Percentiles rank a stretch among this genome's conserved stretches.
These are phyloP conservation scores for Geodia barretti DNA, from an alignment of 37 sponge, comb jelly and placozoan species.

Conservation along the genomic window DNA sequence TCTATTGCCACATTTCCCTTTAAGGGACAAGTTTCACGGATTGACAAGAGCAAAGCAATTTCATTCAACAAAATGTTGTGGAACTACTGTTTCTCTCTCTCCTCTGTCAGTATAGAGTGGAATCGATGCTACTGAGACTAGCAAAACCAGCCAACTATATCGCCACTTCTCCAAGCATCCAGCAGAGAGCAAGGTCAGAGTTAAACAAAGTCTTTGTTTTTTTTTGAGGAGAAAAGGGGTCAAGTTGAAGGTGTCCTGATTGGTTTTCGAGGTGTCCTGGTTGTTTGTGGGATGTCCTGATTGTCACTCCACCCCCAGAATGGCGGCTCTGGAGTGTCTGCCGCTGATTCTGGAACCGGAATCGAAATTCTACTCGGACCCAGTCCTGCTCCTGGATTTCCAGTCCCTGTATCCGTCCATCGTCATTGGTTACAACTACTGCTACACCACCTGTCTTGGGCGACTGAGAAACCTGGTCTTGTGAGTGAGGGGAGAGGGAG, in stretches of 20 bases:
- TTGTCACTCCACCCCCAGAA: slow-evolving; percentile 57
- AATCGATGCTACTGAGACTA: slow-evolving; percentile 96
- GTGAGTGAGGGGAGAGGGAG: slow-evolving; percentile 24
- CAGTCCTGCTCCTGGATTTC: slow-evolving; percentile 98
- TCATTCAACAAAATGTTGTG: too few species aligned
- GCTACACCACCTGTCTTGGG: slow-evolving; percentile 97
- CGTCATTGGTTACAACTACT: slow-evolving; percentile 97
- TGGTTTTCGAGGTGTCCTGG: too few species aligned
- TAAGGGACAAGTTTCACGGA: too few species aligned
- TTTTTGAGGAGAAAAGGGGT: too few species aligned
- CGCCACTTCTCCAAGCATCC: slow-evolving; percentile 86
- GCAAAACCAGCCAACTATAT: slow-evolving; percentile 88
- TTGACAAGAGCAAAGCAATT: too few species aligned
- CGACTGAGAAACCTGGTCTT: slow-evolving; percentile 55
- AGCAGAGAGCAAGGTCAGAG: slow-evolving; percentile 94
- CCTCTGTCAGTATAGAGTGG: slow-evolving; percentile 81
- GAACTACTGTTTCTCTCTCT: background rate
- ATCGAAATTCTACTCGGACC: slow-evolving; percentile 89
- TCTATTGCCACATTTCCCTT: too few species aligned
- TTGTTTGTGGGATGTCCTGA: too few species aligned
- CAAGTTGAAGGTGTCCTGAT: too few species aligned
- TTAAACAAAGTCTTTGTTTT: too few species aligned
- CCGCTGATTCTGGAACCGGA: slow-evolving; percentile 96
- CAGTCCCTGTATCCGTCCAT: slow-evolving; percentile 98
- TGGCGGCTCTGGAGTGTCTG: slow-evolving; percentile 92